Evolutionary conservation across 2,797 vertebrate species (phyloP).

Genomic region (Meda fulgida): DNA sequence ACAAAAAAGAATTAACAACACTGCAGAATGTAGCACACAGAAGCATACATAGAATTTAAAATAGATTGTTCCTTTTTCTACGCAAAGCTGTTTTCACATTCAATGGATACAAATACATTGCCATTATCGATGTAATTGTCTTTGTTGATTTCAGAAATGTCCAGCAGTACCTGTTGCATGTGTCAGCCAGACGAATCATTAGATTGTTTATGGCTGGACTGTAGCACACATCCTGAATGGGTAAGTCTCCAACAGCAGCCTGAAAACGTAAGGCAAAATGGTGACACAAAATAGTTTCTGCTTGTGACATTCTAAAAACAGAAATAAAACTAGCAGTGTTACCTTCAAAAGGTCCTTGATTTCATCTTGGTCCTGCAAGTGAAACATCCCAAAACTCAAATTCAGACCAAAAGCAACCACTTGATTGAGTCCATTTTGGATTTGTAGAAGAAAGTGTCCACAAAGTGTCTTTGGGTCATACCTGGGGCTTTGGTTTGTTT

Average conservation of each 20-base stretch:
- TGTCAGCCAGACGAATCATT: slow-evolving; percentile 84
- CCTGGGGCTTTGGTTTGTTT: not conserved
- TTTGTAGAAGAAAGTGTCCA: not conserved
- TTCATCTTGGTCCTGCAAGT: not conserved
- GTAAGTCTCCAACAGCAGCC: slow-evolving; percentile 75
- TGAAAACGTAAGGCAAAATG: not conserved
- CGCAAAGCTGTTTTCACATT: not conserved
- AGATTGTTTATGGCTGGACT: slow-evolving; percentile 81
- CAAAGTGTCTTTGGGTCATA: not conserved
- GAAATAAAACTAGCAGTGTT: not conserved
- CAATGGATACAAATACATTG: not conserved
- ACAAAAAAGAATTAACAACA: not conserved
- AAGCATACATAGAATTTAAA: not conserved
- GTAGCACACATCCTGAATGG: slow-evolving; percentile 83
- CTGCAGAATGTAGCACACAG: not conserved
- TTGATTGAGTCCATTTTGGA: not conserved
- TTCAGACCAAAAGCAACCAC: not conserved
- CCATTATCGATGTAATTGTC: not conserved
- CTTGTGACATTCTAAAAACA: not conserved
- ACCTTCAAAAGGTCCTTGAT: not conserved
- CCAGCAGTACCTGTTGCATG: slow-evolving; percentile 66
- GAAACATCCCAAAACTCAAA: not conserved
- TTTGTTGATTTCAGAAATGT: not conserved
- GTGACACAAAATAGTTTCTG: not conserved
- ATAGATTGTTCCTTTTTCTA: not conserved